These are phyloP conservation scores for Pachymerium ferrugineum DNA, from an alignment of 2,888 invertebrate genomes.

Conservation along the genomic window DNA sequence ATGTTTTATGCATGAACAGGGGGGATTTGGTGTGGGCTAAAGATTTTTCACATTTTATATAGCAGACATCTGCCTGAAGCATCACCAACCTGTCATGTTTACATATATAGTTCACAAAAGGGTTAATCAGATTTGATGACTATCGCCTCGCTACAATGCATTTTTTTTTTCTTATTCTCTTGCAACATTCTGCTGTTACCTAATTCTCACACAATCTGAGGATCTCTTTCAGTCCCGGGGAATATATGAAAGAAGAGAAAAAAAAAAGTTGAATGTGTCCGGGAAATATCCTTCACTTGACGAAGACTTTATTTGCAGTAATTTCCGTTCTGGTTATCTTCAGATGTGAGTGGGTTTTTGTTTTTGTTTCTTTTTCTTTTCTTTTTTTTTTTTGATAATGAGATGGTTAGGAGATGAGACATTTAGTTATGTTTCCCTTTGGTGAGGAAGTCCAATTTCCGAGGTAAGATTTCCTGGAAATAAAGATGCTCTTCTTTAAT, in stretches of 20 bases:
- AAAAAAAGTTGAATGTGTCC: slow-evolving; percentile 6
- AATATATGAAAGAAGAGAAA: not conserved
- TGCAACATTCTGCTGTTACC: not conserved
- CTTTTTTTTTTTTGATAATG: too few species aligned
- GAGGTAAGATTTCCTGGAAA: not conserved
- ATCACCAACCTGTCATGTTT: too few species aligned
- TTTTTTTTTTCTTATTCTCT: not conserved
- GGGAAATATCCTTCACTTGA: not conserved
- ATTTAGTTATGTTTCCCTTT: too few species aligned
- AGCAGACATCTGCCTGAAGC: too few species aligned
- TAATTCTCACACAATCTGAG: slow-evolving; percentile 2
- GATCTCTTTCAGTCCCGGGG: not conserved
- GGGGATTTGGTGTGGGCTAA: not conserved
- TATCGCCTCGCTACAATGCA: not conserved
- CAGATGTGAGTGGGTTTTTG: not conserved
- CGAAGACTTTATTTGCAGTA: not conserved
- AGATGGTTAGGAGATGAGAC: too few species aligned
- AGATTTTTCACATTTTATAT: not conserved
- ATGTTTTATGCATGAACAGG: not conserved
- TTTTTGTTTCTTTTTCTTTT: not conserved
- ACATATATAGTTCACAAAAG: not conserved
- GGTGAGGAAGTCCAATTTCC: slow-evolving; percentile 1
- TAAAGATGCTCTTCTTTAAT: not conserved
- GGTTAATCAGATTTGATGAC: not conserved
- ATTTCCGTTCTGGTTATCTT: slow-evolving; percentile 9